Evolutionary conservation across 2,797 vertebrate genomes (phyloP).

Genomic region (Pangasius sanitwongsei): DNA sequence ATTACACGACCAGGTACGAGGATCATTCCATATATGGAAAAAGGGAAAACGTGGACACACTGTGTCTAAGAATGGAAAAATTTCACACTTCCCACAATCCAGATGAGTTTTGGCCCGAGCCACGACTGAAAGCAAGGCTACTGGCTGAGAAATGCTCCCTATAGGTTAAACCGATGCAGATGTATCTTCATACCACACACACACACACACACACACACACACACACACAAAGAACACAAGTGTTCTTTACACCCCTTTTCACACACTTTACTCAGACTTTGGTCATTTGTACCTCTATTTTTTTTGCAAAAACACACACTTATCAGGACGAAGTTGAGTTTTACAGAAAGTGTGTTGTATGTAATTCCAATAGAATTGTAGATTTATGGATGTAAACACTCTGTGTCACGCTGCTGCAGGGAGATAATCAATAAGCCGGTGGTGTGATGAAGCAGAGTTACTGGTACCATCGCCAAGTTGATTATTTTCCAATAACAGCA

Average conservation of each 20-base stretch:
- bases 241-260: neutral
- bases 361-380: too few species aligned
- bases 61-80: constrained; percentile 79
- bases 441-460: too few species aligned
- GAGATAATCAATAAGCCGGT: too few species aligned
- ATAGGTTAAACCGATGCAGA: constrained; percentile 83
- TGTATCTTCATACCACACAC: constrained; percentile 62
- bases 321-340: too few species aligned
- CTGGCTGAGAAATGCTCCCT: constrained; percentile 86
- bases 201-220: constrained; percentile 12
- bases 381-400: too few species aligned
- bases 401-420: too few species aligned
- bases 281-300: neutral
- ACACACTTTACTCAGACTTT: neutral
- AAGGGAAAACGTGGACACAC: neutral
- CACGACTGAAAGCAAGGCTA: constrained; percentile 71
- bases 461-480: too few species aligned
- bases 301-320: neutral
- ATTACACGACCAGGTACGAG: neutral
- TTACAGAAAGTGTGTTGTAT: neutral
- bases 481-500: too few species aligned
- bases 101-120: constrained; percentile 90
- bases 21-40: neutral
- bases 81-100: constrained; percentile 91
- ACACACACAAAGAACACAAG: constrained; percentile 10